Base-by-base conservation (phyloP, 2,113 vertebrate genomes). In the Puntigrus tetrazona region DNA sequence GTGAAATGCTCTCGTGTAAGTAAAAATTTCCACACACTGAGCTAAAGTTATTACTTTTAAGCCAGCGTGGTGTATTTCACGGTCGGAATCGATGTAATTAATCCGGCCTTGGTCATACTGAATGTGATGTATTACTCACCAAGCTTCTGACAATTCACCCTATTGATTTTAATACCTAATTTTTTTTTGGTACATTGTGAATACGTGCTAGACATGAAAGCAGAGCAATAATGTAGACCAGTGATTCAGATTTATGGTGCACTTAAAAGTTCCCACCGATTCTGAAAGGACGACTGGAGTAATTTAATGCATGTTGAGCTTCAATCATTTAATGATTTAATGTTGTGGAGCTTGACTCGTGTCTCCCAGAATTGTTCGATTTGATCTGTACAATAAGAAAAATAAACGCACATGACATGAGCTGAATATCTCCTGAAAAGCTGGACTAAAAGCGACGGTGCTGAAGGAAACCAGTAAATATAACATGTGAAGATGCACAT, bases 91-190 rank as follows among this genome's bases (percentile, higher is more conserved):
- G 41, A 61, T 81, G 29, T 65, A 47, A 90, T 89, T 89, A 82
- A 89, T 91, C 75, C 69, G 27, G 63, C 78, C 55, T 75, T 76
- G 70, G 50, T 70, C 74, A 43, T 82, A 82, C 82, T 88, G 31
- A 83, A 88, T 22, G 50, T 82, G 65, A 84, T 83, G 31, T 67
- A 85, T 75, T 75, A 65, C 69, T 78, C 85, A 75, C 25, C 41
- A 36, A 27, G 70, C 31, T 29, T 84, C 69, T 81, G 69, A 79
- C 13, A 38, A 88, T 83, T 25, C 27, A 13, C 34, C 77, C 78
- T 84, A 90, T 92, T 89, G 86, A 89, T 88, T 89, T 82, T 9
- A 74, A 86, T 88, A 41, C 77, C 52, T 34, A 11, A 78, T 59
- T 18, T 75, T 90, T 87, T 77, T 77, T 22, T 45, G 25, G 65